Evolutionary conservation across 2,113 vertebrate species (phyloP).

Genomic region (Catharus fuscescens): DNA sequence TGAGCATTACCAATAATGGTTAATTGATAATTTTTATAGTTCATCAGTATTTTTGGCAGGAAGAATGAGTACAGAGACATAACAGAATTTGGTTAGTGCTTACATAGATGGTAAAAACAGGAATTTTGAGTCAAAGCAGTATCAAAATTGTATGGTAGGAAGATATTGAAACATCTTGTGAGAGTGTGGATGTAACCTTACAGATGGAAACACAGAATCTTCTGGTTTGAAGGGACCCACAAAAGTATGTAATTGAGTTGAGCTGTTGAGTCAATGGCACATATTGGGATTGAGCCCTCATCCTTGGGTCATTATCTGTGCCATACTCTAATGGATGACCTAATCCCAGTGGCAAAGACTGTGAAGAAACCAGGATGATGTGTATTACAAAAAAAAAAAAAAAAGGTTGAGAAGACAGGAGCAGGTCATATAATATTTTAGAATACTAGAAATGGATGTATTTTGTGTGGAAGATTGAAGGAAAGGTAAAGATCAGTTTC

Average conservation of each 20-base stretch:
- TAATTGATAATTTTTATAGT: background rate
- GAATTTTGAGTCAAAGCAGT: background rate
- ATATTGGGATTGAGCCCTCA: background rate
- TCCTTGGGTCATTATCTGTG: background rate
- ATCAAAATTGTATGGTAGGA: background rate
- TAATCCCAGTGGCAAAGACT: background rate
- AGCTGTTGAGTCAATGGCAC: background rate
- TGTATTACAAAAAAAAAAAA: background rate
- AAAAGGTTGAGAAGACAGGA: background rate
- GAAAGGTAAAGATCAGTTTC: background rate
- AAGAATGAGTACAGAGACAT: background rate
- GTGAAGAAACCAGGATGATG: background rate
- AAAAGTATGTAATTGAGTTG: background rate
- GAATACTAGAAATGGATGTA: background rate
- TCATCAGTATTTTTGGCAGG: background rate
- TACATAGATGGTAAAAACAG: background rate
- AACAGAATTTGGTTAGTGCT: background rate
- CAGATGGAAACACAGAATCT: background rate
- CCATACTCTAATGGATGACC: background rate
- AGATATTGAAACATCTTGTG: background rate
- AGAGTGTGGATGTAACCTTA: background rate
- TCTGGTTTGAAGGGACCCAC: background rate
- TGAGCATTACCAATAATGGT: background rate
- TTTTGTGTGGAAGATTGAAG: background rate
- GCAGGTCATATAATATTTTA: background rate